These are phyloP conservation scores for Seladonia tumulorum DNA, from an alignment of 2,888 invertebrate species.

Conservation along the genomic window DNA sequence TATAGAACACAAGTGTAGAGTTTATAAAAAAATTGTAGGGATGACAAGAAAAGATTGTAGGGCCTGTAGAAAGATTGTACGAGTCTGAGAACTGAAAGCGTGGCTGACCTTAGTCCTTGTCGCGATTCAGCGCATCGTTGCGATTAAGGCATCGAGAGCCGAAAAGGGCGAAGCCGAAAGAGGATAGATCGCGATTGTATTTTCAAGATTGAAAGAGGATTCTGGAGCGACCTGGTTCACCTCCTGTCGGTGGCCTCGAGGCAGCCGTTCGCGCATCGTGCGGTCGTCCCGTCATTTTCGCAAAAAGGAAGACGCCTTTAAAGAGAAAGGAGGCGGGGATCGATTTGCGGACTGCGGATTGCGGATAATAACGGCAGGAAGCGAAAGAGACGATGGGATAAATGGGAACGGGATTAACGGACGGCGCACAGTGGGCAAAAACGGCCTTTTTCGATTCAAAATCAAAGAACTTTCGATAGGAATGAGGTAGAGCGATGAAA, in stretches of 20 bases:
- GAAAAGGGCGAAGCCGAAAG: background rate
- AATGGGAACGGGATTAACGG: conserved; percentile 12
- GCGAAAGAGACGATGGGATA: background rate
- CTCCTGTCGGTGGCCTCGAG: background rate
- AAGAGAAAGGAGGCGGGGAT: conserved; percentile 18
- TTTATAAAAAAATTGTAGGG: background rate
- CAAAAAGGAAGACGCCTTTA: conserved; percentile 23
- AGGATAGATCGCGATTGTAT: background rate
- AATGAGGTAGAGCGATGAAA: too few species aligned
- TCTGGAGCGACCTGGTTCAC: conserved; percentile 22
- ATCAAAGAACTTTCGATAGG: too few species aligned
- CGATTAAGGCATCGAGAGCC: background rate
- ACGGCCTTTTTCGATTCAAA: too few species aligned
- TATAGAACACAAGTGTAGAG: too few species aligned
- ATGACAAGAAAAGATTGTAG: background rate
- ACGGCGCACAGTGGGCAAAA: too few species aligned
- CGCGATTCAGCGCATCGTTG: background rate
- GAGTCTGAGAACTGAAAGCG: background rate
- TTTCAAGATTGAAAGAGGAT: background rate
- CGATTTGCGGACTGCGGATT: background rate
- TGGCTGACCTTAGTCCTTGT: background rate
- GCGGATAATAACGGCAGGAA: conserved; percentile 10
- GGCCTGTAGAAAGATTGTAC: background rate
- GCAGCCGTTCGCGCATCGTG: background rate
- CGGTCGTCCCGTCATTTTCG: conserved; percentile 16